Evolutionary conservation across 2,888 invertebrate species (phyloP), one percentile per base, ranked within the genome.

Genomic region (Orthosia cruda): DNA sequence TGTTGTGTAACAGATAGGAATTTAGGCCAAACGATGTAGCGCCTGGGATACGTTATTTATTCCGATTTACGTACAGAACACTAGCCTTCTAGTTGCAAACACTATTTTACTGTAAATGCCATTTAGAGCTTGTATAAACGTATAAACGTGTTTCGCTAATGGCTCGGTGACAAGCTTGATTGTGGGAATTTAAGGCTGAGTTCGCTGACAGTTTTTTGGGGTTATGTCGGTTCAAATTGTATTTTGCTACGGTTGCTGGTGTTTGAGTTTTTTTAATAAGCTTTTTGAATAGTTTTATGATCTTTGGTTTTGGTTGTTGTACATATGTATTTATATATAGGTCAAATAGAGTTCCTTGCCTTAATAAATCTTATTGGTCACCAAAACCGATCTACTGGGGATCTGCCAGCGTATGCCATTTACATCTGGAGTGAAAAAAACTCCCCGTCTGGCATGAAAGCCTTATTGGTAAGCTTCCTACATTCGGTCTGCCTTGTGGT

Each of bases 21-120:
- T 91, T 89, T 86, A 89, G 91, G 90, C 86, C 90, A 90, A 88
- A 85, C 90, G 85, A 73, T 77, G 82, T 80, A 79, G 81, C 70
- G 75, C 73, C 64, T 77, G 84, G 84, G 84, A 89, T 88, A 81
- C 88, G 87, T 89, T 92, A 92, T 92, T 91, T 91, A 91, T 91
- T 86, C 88, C 85, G 87, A 88, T 89, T 88, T 88, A 89, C 86
- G 85, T 74, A 77, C 71, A 72, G 62, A 77, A 80, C 76, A 80
- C 80, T 40, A 74, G 58, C 69, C 59, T 77, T 65, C 74, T 76
- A 66, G 71, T 78, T 77, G 75, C 82, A 78, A 80, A 71, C 82
- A 81, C 74, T 83, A 84, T 86, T 86, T 85, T 69, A 86, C 72
- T 75, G 72, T 77, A 81, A 86, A 75, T 82, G 74, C 80, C 77